Conservation (phyloP, 2,888 invertebrate genomes). For the Heterodera filipjevi region DNA sequence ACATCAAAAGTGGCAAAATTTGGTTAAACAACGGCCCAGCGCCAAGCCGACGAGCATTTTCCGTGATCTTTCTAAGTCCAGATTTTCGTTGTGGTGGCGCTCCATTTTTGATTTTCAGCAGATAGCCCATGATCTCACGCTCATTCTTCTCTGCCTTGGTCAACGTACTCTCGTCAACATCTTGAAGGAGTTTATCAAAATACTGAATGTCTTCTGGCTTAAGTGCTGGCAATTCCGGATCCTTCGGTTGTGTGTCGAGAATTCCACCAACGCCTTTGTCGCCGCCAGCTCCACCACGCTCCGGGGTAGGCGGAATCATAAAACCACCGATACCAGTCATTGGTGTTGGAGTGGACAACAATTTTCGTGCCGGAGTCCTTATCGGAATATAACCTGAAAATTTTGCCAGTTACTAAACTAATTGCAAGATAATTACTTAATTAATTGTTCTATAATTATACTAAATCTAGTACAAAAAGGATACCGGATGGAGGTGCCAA, state of each 20-base stretch:
- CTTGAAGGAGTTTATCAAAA: slow-evolving; percentile 94
- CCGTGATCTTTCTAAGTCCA: slow-evolving; percentile 76
- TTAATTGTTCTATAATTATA: too few relatives aligned
- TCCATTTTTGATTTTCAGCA: slow-evolving; percentile 98
- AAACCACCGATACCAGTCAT: slow-evolving; percentile 78
- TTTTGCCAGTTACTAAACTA: not conserved
- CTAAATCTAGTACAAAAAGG: too few relatives aligned
- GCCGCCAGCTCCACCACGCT: slow-evolving; percentile 55
- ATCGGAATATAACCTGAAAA: slow-evolving; percentile 83
- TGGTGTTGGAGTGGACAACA: slow-evolving; percentile 97
- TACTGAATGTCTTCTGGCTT: slow-evolving; percentile 99
- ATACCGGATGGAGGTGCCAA: slow-evolving; percentile 82
- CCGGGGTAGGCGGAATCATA: slow-evolving; percentile 78
- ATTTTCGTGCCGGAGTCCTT: slow-evolving; percentile 92
- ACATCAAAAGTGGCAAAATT: slow-evolving; percentile 97
- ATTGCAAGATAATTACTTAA: not conserved
- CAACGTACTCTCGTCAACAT: slow-evolving; percentile 87
- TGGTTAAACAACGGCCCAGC: slow-evolving; percentile 98
- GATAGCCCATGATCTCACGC: slow-evolving; percentile 95
- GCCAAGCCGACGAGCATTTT: slow-evolving; percentile 96
- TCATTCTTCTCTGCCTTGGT: slow-evolving; percentile 93
- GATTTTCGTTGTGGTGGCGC: slow-evolving; percentile 96
- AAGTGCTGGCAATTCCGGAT: slow-evolving; percentile 92
- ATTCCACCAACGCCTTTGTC: slow-evolving; percentile 62
- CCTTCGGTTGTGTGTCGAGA: slow-evolving; percentile 90